Conservation (phyloP, 2,888 invertebrate genomes). For the Gerris lacustris region DNA sequence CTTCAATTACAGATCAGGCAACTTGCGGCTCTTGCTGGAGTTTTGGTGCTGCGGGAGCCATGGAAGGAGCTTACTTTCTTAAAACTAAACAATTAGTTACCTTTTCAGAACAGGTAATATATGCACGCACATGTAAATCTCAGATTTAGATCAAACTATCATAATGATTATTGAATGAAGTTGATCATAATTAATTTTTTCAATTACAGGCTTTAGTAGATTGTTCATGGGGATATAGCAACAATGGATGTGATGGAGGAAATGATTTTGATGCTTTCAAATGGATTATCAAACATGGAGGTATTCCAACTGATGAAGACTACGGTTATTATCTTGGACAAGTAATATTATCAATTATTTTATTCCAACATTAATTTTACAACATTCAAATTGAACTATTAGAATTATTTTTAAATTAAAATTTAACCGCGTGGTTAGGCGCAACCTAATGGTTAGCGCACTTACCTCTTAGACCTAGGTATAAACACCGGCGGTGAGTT, state of each 20-base stretch:
- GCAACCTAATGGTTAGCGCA: too few relatives aligned
- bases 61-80: conserved; percentile 83
- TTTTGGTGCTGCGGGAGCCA: conserved; percentile 83
- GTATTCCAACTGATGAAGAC: conserved; percentile 76
- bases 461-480: too few relatives aligned
- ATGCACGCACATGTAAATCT: background rate
- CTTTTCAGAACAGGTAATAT: conserved; percentile 70
- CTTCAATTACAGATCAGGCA: conserved; percentile 64
- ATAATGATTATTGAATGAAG: background rate
- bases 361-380: background rate
- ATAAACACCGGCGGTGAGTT: too few relatives aligned
- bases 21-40: conserved; percentile 97
- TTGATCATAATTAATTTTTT: background rate
- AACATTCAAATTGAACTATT: too few relatives aligned
- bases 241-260: conserved; percentile 93
- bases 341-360: conserved; percentile 39
- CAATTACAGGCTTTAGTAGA: conserved; percentile 80
- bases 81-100: conserved; percentile 66
- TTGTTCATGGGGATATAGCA: conserved; percentile 91
- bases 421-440: too few relatives aligned
- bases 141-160: background rate
- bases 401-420: too few relatives aligned
- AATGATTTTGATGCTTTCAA: conserved; percentile 87
- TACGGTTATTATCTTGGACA: conserved; percentile 86
- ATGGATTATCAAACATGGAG: conserved; percentile 80